phyloP scores from a whole-genome alignment of 2,113 vertebrate genomes.

The Circaetus gallicus region DNA sequence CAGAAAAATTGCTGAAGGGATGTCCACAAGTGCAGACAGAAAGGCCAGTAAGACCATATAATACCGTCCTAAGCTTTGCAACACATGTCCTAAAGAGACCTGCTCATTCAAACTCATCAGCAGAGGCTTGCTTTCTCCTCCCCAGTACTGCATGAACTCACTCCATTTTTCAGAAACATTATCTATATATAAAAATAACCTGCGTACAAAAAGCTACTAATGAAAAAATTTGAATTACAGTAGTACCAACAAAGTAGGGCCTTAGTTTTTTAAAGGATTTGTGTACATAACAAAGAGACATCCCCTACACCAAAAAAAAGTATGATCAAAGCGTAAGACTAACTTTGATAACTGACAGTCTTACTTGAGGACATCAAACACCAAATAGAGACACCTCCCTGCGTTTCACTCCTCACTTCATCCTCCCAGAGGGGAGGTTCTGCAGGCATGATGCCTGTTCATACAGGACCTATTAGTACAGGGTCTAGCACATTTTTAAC shows the following conservation, averaged over 20 bases:
- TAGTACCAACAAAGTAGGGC: background rate
- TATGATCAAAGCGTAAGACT: background rate
- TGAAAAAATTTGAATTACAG: background rate
- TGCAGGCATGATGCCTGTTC: background rate
- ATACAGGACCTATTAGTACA: background rate
- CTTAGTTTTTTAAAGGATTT: background rate
- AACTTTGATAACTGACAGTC: background rate
- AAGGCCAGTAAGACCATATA: background rate
- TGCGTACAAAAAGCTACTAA: background rate
- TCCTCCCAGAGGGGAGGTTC: background rate
- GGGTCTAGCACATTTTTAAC: background rate
- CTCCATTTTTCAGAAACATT: background rate
- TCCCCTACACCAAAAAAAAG: background rate
- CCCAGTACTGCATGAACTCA: background rate
- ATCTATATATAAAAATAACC: background rate
- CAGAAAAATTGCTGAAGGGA: background rate
- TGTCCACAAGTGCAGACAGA: background rate
- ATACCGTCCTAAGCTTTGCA: background rate
- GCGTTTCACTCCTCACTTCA: background rate
- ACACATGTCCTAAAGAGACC: background rate
- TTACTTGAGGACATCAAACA: background rate
- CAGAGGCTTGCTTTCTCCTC: background rate
- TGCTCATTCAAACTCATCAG: background rate
- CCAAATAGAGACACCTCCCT: background rate
- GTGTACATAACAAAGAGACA: background rate